Evolutionary conservation across 2,113 vertebrate species (phyloP).

Genomic region (Phycodurus eques): DNA sequence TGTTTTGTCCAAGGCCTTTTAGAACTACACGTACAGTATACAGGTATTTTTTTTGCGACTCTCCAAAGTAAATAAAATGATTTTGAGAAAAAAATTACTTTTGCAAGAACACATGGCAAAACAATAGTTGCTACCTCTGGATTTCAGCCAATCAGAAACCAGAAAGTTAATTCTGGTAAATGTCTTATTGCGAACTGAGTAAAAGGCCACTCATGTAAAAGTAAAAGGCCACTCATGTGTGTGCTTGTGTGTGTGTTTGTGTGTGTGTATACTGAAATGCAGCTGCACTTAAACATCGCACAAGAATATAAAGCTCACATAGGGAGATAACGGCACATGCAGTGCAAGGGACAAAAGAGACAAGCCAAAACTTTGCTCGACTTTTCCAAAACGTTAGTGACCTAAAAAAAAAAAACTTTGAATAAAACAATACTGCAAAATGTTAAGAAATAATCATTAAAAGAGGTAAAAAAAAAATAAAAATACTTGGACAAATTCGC

Average conservation of each 20-base stretch:
- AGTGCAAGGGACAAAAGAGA: background rate
- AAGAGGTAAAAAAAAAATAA: background rate
- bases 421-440: background rate
- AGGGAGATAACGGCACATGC: background rate
- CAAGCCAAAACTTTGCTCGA: background rate
- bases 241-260: no score
- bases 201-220: background rate
- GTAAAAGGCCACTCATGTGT: background rate
- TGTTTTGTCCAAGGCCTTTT: constrained; percentile 16
- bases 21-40: background rate
- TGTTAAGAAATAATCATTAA: background rate
- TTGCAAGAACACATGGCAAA: background rate
- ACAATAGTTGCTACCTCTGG: background rate
- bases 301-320: background rate
- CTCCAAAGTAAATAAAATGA: background rate
- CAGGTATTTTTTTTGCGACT: background rate
- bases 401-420: background rate
- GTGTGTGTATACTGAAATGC: background rate
- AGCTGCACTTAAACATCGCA: background rate
- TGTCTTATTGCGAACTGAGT: background rate
- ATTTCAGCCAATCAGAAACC: background rate
- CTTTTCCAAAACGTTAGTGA: background rate
- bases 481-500: no score
- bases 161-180: background rate
- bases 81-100: background rate